Percentiles rank a stretch among this genome's conserved stretches.
These are phyloP conservation scores for Ooceraea biroi DNA, from an alignment of 1,140 invertebrate genomes.

Conservation along the genomic window DNA sequence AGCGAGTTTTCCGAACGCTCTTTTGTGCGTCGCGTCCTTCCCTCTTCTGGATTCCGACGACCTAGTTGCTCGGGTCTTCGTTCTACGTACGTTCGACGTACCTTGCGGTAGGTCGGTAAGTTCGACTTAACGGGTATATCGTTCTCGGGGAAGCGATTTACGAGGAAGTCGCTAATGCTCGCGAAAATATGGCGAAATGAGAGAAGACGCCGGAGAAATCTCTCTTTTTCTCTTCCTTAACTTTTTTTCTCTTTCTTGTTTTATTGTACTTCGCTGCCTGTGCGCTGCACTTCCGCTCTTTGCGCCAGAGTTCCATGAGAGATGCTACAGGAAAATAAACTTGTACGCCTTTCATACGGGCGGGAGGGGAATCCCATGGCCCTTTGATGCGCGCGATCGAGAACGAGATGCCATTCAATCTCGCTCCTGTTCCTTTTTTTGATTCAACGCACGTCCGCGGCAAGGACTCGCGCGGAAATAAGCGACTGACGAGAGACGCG, in stretches of 20 bases:
- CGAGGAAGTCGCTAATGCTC: conserved; percentile 65
- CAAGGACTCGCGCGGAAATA: conserved; percentile 6
- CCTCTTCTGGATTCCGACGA: neutral
- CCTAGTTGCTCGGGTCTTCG: conserved; percentile 3
- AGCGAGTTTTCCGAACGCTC: conserved; percentile 34
- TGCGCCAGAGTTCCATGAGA: conserved; percentile 8
- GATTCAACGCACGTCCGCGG: conserved; percentile 15
- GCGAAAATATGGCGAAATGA: conserved; percentile 45
- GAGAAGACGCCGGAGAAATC: conserved; percentile 18
- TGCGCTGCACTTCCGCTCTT: neutral
- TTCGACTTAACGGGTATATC: conserved; percentile 61
- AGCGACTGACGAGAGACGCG: neutral
- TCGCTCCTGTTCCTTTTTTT: conserved; percentile 18
- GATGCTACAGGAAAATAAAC: conserved; percentile 47
- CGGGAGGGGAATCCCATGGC: neutral
- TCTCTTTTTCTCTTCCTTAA: neutral
- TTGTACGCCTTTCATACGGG: conserved; percentile 41
- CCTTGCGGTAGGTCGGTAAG: conserved; percentile 31
- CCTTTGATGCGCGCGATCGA: conserved; percentile 41
- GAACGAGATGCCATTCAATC: conserved; percentile 47
- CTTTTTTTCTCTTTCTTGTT: neutral
- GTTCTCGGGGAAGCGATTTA: conserved; percentile 60
- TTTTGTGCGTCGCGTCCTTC: conserved; percentile 34
- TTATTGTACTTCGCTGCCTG: conserved; percentile 8
- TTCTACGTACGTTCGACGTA: conserved; percentile 9